Base-by-base conservation (phyloP, 2,113 vertebrate species). In the Psilopsiagon aymara region DNA sequence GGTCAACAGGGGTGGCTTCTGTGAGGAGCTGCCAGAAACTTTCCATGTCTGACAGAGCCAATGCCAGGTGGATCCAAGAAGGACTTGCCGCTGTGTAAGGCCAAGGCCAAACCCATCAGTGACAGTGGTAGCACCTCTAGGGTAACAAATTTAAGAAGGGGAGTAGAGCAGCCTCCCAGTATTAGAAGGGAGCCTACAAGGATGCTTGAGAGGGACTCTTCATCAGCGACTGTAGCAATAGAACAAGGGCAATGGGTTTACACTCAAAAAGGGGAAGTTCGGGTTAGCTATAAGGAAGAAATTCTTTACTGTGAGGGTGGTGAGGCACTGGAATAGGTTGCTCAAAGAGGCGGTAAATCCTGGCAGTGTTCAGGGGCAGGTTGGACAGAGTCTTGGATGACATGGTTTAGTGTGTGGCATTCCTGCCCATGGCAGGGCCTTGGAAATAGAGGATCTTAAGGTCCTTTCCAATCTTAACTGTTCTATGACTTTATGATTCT, bases 31-130 rank as follows among this genome's bases (percentile, higher is more conserved):
- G 18, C 52, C 31, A 60, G n/a, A 67, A 74, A 21, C 33, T 70
- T 51, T 25, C 28, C 4, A 4, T 15, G 28, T 51, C 33, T 29
- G 10, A 41, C 14, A 52, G 33, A 59, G 33, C 14, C 62, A 46
- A 8, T 21, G 10, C 13, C 33, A 47, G 5, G 21, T 25, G 29
- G 20, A 19, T 49, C 6, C 21, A n/a, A 20, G 60, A 37, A 5
- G 33, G 16, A 55, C 3, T 7, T 10, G n/a, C 10, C 5, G 5
- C 39, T 0, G 0, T 3, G 21, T 18, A 47, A 33, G 39, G 33
- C 33, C 18, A 21, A 66, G 33, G 21, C 57, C 57, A 59, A 59
- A 20, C 39, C 24, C 71, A 17, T 28, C 84, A 20, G 29, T 2
- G 20, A 53, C 6, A 10, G 51, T 8, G 17, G 17, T 23, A 35